Evolutionary conservation across 2,888 invertebrate genomes (phyloP), one percentile per base, ranked within the genome.

Genomic region (Dascillus cervinus): DNA sequence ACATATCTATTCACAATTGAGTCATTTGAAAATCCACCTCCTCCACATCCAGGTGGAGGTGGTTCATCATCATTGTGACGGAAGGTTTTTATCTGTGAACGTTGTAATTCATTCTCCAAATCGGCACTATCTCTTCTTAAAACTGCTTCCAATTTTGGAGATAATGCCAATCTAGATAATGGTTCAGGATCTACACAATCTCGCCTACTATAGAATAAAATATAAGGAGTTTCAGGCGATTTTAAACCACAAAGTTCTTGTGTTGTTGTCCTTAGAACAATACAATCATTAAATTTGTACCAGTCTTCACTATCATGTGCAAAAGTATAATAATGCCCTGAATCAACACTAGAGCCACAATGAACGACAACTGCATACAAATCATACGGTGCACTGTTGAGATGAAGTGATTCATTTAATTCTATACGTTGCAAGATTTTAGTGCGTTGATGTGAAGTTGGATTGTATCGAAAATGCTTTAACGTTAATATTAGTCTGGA

Each of bases 301-400:
- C 90, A 90, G 31, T 65, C 65, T 17, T 73, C 66, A 32, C 69
- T 68, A 53, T 83, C 83, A 17, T 77, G 73, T 0, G 84, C 87
- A 36, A 85, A 78, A 0, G 88, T 87, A 58, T 86, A 88, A 59
- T 91, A 91, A 57, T 91, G 91, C 0, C 90, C 91, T 1, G 84
- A 82, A 55, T 90, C 85, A 42, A 87, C 78, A 28, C 82, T 83
- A 11, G 77, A 75, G 2, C 91, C 91, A 0, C 80, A 78, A 61
- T 91, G 91, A 0, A 91, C 81, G 0, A 91, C 82, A 0, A 87
- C 85, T 0, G 87, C 86, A 56, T 86, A 87, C 15, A 91, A 63
- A 19, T 72, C 71, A 59, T 87, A 90, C 10, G 71, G 67, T 34
- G 73, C 71, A 10, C 44, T 38, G 3, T 53, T 43, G 71, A 74